Base-by-base conservation (phyloP, 2,797 vertebrate genomes). In the Sebastes reedi region DNA sequence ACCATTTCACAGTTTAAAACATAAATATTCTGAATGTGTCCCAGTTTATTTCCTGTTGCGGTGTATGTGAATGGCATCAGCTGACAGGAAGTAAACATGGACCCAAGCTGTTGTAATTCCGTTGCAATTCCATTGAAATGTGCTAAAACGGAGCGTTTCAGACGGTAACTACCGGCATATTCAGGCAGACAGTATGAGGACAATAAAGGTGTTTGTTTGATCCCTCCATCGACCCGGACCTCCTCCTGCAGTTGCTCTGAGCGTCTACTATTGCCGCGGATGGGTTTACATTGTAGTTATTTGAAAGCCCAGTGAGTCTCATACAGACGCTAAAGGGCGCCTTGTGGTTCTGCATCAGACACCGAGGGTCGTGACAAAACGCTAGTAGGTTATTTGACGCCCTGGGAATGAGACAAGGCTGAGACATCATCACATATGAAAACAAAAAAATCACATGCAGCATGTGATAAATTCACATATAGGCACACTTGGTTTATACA, bases 151-250 rank as follows among this genome's bases (percentile, higher is more conserved):
- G 39, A 46, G 42, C 1, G 6, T 18, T 46, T 46, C 16, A 46
- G 42, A 46, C 16, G 0, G 6, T 18, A 46, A 46, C 2, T 46
- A 46, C 42, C 0, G 2, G 7, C 16, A 0, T 50, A 50, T 50
- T 20, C 42, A 50, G 42, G 42, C 42, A 50, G 1, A 46, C 42
- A 46, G 16, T 46, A 18, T 18, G 42, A 46, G 42, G 42, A 46
- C 8, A 46, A 20, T 46, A 46, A 0, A 50, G 42, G 32, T 32
- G 39, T 46, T 46, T 50, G 1, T 50, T 20, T 50, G 16, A 50
- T 20, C 6, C 1, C 16, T 46, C 42, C 42, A 18, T 46, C 42
- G 0, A 46, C 7, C 42, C 16, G 0, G 7, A 46, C 42, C 16
- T 46, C 7, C 16, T 50, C 16, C 42, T 4, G 20, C 50, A n/a